phyloP scores from a whole-genome alignment of 2,113 vertebrate species.

The Emydocephalus ijimae region DNA sequence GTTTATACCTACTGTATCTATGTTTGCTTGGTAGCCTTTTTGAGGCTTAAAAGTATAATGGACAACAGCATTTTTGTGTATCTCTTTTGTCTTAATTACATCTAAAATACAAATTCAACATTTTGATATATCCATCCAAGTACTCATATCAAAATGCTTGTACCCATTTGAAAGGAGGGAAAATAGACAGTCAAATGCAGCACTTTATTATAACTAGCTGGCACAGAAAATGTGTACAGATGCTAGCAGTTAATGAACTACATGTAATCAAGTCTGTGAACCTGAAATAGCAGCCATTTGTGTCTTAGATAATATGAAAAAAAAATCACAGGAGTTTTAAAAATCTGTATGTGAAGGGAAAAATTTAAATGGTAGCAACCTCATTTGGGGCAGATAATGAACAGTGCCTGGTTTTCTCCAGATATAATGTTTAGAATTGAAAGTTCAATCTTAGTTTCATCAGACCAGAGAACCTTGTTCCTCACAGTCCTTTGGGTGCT shows the following conservation, averaged over 20 bases:
- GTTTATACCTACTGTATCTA: background rate
- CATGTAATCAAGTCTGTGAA: background rate
- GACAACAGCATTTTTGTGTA: background rate
- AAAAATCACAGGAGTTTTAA: background rate
- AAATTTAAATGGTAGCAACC: background rate
- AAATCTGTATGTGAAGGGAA: background rate
- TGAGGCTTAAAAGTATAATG: background rate
- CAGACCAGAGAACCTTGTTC: no score
- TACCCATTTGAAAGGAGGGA: background rate
- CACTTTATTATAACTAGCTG: slow-evolving; percentile 1
- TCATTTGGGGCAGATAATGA: background rate
- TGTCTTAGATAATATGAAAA: background rate
- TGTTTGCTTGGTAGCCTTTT: background rate
- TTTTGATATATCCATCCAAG: background rate
- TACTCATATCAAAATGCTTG: background rate
- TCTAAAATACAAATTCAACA: slow-evolving; percentile 5
- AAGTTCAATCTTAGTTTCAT: no score
- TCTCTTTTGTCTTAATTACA: background rate
- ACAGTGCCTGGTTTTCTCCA: no score
- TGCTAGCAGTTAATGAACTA: slow-evolving; percentile 10
- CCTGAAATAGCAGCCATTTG: background rate
- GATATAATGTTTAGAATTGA: no score
- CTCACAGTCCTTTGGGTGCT: no score
- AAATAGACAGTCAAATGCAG: background rate
- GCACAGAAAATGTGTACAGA: slow-evolving; percentile 7